Conservation (phyloP, 2,888 invertebrate species). For the Pristionchus arcanus region DNA sequence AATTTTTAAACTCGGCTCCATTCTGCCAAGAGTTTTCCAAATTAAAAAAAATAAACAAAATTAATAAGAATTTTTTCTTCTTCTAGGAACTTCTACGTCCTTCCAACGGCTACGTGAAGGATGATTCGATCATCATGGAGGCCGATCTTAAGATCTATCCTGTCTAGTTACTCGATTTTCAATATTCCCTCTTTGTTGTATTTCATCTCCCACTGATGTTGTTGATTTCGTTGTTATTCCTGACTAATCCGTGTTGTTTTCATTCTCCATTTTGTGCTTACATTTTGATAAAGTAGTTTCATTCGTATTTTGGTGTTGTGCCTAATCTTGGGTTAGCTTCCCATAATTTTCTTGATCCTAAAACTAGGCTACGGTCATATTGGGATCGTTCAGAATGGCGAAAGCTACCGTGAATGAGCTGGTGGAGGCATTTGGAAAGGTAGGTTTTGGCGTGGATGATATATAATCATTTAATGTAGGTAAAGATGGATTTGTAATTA, state of each 20-base stretch:
- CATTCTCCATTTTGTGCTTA: background rate
- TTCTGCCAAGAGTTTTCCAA: too few relatives aligned
- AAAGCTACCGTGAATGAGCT: background rate
- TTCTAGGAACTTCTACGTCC: background rate
- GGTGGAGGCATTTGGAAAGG: slow-evolving; percentile 7
- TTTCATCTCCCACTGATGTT: too few relatives aligned
- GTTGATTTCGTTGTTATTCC: background rate
- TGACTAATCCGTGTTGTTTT: background rate
- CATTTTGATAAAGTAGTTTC: background rate
- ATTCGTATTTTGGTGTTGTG: background rate
- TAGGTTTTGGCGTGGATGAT: background rate
- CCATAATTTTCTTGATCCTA: background rate
- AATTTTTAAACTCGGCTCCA: too few relatives aligned
- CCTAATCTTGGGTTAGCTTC: background rate
- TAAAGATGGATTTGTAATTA: background rate
- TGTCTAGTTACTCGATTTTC: background rate
- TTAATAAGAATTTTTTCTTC: too few relatives aligned
- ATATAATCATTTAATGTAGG: too few relatives aligned
- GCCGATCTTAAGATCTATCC: background rate
- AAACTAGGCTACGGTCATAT: background rate
- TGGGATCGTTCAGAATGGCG: background rate
- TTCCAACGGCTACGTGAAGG: background rate
- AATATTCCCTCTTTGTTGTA: background rate
- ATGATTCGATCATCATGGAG: slow-evolving; percentile 14
- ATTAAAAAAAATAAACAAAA: too few relatives aligned